Evolutionary conservation across 2,888 invertebrate species (phyloP).

Genomic region (Atrina japonica): DNA sequence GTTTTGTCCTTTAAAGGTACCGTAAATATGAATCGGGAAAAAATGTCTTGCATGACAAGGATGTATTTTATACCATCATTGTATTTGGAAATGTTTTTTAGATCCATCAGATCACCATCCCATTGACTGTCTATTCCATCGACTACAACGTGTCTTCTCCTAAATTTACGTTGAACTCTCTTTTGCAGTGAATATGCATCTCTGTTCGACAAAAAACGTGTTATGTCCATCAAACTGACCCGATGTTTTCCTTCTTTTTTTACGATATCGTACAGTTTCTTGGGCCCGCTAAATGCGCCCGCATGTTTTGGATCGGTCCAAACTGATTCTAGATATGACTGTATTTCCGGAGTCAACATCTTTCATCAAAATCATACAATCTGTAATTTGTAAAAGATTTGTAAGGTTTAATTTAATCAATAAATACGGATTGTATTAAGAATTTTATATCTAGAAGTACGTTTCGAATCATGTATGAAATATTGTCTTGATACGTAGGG

Average conservation of each 20-base stretch:
- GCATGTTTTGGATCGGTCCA: neutral
- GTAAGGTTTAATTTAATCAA: too few species aligned
- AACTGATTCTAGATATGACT: too few species aligned
- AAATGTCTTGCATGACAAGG: slow-evolving; percentile 21
- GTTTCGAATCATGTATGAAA: too few species aligned
- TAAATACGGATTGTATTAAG: too few species aligned
- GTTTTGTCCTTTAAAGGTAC: slow-evolving; percentile 18
- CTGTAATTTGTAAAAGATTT: too few species aligned
- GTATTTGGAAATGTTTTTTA: slow-evolving; percentile 11
- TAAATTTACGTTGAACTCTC: slow-evolving; percentile 2
- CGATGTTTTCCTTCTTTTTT: slow-evolving; percentile 12
- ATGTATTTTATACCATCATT: slow-evolving; percentile 21
- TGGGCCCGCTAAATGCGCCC: neutral
- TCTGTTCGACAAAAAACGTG: neutral
- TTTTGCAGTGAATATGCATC: slow-evolving; percentile 18
- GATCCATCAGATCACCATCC: slow-evolving; percentile 17
- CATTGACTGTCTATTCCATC: slow-evolving; percentile 8
- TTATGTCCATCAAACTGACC: slow-evolving; percentile 4
- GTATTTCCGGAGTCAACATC: too few species aligned
- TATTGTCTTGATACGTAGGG: too few species aligned
- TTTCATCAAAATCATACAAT: too few species aligned
- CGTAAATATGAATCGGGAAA: slow-evolving; percentile 14
- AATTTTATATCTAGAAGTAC: too few species aligned
- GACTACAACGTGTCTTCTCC: slow-evolving; percentile 6
- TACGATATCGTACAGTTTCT: slow-evolving; percentile 1